Evolutionary conservation across 2,888 invertebrate species (phyloP).

Genomic region (Agapostemon virescens): DNA sequence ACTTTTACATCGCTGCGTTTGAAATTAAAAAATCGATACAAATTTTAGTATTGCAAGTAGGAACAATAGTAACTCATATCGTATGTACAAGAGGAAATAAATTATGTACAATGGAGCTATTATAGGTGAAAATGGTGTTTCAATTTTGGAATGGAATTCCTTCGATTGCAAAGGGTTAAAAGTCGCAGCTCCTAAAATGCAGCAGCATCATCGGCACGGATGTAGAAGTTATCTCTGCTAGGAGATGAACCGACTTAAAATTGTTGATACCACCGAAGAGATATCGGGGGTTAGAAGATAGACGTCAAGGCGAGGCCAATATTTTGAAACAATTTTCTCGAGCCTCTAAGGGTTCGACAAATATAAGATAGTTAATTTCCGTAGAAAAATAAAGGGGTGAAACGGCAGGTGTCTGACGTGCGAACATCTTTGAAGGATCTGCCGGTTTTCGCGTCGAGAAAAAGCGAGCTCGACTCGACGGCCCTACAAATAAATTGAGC

Average conservation of each 20-base stretch:
- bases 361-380: background rate
- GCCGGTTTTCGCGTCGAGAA: background rate
- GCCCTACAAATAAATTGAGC: slow-evolving; percentile 2
- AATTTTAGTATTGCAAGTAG: too few relatives aligned
- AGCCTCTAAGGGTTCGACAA: background rate
- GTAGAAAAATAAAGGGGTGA: background rate
- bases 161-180: too few relatives aligned
- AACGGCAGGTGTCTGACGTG: background rate
- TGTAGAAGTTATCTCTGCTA: background rate
- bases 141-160: too few relatives aligned
- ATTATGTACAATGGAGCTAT: too few relatives aligned
- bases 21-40: too few relatives aligned
- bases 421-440: background rate
- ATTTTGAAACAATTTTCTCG: background rate
- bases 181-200: too few relatives aligned
- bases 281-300: background rate
- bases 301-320: background rate
- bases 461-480: background rate
- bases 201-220: too few relatives aligned
- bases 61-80: too few relatives aligned
- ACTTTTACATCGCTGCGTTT: too few relatives aligned
- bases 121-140: too few relatives aligned
- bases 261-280: background rate
- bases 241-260: background rate
- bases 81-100: too few relatives aligned